Conservation (phyloP, 1,140 invertebrate genomes). For the Drosophila rufa region DNA sequence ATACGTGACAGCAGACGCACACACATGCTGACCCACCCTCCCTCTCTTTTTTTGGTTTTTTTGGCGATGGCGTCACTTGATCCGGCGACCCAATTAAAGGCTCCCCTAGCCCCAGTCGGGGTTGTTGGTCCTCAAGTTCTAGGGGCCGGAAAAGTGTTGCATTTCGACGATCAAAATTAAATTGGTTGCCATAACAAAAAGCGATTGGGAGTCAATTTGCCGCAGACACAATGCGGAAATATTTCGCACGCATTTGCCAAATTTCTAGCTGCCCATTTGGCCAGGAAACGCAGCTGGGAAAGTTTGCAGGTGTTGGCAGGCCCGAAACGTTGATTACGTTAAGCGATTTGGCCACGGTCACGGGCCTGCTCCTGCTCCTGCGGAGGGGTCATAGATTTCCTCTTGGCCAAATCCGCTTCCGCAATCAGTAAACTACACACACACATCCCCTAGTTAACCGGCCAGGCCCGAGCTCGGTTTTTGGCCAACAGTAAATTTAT, state of each 20-base stretch:
- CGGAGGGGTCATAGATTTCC: conserved; percentile 59
- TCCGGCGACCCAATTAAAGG: conserved; percentile 68
- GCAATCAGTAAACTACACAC: conserved; percentile 82
- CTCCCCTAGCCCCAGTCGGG: not conserved
- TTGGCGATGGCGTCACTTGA: conserved; percentile 67
- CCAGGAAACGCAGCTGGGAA: conserved; percentile 51
- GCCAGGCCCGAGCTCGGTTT: conserved; percentile 54
- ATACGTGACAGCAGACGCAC: conserved; percentile 65
- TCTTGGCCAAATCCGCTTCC: conserved; percentile 80
- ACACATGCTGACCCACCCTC: conserved; percentile 27
- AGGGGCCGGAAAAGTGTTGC: conserved; percentile 47
- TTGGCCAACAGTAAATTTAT: conserved; percentile 81
- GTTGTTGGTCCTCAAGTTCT: conserved; percentile 22
- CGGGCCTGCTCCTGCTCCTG: conserved; percentile 6
- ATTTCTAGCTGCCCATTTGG: conserved; percentile 23
- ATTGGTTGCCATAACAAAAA: conserved; percentile 62
- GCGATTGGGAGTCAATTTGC: conserved; percentile 10
- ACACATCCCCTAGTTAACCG: conserved; percentile 66
- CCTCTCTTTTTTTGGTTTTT: conserved; percentile 34
- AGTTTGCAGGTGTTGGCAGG: conserved; percentile 71
- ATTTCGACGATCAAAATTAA: conserved; percentile 72
- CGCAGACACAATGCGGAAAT: conserved; percentile 66
- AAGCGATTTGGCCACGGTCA: conserved; percentile 71
- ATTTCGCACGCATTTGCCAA: conserved; percentile 62
- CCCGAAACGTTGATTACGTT: conserved; percentile 71